A percentile compares a stretch with the other conserved stretches of the same genome.
Evolutionary conservation across 2,113 vertebrate species (phyloP).

Genomic region (Piaya cayana): DNA sequence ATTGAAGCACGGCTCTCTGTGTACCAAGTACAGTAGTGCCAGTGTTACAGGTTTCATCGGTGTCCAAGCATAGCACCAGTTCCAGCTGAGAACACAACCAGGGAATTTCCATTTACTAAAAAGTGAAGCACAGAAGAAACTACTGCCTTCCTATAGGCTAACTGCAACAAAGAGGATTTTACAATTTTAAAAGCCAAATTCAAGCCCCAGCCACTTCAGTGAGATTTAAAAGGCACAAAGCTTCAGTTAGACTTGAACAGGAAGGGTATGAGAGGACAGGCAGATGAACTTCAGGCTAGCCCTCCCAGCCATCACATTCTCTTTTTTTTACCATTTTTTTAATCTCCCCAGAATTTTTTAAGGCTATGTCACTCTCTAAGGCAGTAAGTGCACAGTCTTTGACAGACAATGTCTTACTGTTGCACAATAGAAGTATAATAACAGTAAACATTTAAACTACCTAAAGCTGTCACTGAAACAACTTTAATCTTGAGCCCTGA

Average conservation of each 20-base stretch:
- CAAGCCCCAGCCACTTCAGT: not conserved
- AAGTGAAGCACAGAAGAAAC: not conserved
- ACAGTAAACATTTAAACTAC: not conserved
- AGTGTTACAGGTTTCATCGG: not conserved
- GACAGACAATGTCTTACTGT: not conserved
- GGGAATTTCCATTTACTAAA: not conserved
- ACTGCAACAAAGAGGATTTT: not conserved
- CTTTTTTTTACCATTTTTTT: not conserved
- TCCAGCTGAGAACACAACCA: not conserved
- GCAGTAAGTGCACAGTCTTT: not conserved
- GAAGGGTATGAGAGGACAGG: not conserved
- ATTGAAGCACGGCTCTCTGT: accelerated
- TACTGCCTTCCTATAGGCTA: not conserved
- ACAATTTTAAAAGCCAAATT: not conserved
- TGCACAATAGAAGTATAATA: not conserved
- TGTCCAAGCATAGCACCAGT: not conserved
- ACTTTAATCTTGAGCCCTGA: not conserved
- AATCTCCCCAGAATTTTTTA: not conserved
- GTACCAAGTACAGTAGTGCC: accelerated
- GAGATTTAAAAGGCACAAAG: not conserved
- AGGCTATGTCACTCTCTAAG: not conserved
- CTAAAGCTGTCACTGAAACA: not conserved
- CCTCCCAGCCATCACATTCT: not conserved
- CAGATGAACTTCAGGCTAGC: not conserved
- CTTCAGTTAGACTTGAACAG: not conserved